Evolutionary conservation across 2,797 vertebrate species (phyloP).

Genomic region (Tadarida brasiliensis): DNA sequence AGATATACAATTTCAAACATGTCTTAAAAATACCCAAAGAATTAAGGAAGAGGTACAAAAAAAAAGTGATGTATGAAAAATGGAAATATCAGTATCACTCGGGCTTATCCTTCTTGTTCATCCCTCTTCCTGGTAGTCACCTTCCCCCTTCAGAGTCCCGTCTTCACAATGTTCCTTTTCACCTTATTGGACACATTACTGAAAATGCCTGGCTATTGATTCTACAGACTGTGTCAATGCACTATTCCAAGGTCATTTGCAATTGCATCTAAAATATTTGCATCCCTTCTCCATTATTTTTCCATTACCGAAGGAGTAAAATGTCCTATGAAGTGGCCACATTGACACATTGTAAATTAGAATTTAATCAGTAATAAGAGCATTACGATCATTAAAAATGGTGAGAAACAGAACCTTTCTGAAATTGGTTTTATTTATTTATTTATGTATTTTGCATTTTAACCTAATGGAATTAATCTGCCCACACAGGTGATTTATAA

Average conservation of each 20-base stretch:
- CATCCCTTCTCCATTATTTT: not conserved
- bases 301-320: slow-evolving; percentile 24
- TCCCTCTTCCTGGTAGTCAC: not conserved
- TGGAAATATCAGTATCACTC: not conserved
- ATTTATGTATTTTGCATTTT: not conserved
- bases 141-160: not conserved
- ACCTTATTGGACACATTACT: slow-evolving; percentile 74
- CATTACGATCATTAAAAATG: slow-evolving; percentile 45
- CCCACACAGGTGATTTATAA: not conserved
- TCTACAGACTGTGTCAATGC: slow-evolving; percentile 70
- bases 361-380: slow-evolving; percentile 69
- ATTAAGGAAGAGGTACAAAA: not conserved
- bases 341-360: slow-evolving; percentile 41
- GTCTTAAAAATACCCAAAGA: not conserved
- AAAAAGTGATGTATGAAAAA: no score
- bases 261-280: slow-evolving; percentile 78
- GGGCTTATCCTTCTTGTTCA: slow-evolving; percentile 59
- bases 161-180: slow-evolving; percentile 60
- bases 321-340: not conserved
- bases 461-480: slow-evolving; percentile 22
- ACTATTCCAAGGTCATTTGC: slow-evolving; percentile 80
- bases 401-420: not conserved
- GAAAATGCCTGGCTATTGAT: slow-evolving; percentile 81
- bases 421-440: no score
- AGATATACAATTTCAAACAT: not conserved